These are phyloP conservation scores for Coendou prehensilis DNA, from an alignment of 2,797 vertebrate species.

Conservation along the genomic window DNA sequence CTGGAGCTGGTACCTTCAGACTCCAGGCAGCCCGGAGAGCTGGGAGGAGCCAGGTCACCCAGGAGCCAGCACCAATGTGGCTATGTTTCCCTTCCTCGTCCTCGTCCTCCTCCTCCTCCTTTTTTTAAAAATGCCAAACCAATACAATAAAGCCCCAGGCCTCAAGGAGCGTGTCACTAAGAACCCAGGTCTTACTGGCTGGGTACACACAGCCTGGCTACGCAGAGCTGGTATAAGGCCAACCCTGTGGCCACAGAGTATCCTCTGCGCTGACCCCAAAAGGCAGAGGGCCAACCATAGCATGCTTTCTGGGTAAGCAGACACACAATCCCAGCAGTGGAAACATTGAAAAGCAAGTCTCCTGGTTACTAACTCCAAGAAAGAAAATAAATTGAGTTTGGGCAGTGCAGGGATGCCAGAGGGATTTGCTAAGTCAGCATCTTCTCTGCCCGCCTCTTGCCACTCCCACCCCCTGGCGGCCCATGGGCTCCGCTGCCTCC, in stretches of 20 bases:
- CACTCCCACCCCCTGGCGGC: background rate
- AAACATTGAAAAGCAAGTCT: conserved; percentile 80
- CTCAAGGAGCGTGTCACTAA: background rate
- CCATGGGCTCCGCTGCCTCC: background rate
- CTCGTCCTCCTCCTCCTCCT: background rate
- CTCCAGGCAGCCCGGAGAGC: background rate
- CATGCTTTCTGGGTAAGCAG: background rate
- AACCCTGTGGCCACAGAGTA: background rate
- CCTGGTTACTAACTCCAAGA: conserved; percentile 62
- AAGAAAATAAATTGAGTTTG: conserved; percentile 54
- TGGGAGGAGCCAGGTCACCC: background rate
- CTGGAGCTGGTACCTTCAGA: background rate
- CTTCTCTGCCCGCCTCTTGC: background rate
- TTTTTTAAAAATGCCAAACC: background rate
- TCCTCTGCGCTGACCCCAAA: background rate
- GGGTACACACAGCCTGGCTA: background rate
- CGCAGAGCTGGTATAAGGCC: background rate
- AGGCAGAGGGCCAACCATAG: background rate
- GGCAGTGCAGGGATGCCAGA: conserved; percentile 47
- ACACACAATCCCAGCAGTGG: conserved; percentile 27
- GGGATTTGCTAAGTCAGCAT: conserved; percentile 53
- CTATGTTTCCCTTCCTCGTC: background rate
- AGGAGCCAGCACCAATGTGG: background rate
- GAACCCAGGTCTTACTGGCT: background rate
- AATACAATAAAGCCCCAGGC: background rate